These are phyloP conservation scores for Bradypodion pumilum DNA, from an alignment of 2,797 vertebrate genomes.

Conservation along the genomic window DNA sequence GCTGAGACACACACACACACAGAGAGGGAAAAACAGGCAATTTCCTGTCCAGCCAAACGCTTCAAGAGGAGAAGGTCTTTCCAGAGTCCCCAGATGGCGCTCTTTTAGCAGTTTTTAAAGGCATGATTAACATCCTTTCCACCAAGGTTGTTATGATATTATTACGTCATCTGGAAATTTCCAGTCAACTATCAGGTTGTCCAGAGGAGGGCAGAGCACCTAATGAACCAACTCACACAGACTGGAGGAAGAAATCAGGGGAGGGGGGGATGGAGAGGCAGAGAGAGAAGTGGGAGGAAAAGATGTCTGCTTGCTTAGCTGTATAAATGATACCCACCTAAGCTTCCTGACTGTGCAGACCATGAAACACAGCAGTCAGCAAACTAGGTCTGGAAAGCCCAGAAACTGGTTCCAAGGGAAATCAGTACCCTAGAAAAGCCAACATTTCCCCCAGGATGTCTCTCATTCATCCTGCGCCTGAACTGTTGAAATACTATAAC, in stretches of 20 bases:
- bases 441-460: neutral
- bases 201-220: slow-evolving; percentile 38
- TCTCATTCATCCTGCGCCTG: too few relatives aligned
- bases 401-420: slow-evolving; percentile 21
- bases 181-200: slow-evolving; percentile 45
- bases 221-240: fast-evolving
- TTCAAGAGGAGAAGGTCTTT: slow-evolving; percentile 43
- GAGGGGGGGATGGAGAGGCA: too few relatives aligned
- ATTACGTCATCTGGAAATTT: slow-evolving; percentile 65
- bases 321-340: neutral
- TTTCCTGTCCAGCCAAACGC: neutral
- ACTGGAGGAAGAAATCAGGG: neutral
- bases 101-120: slow-evolving; percentile 35
- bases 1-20: neutral
- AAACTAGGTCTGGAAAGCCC: slow-evolving; percentile 25
- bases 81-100: slow-evolving; percentile 72
- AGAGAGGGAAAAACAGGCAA: neutral
- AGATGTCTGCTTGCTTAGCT: neutral
- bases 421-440: neutral
- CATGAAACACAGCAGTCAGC: slow-evolving; percentile 36
- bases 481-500: neutral
- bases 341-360: slow-evolving; percentile 4
- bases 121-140: slow-evolving; percentile 41
- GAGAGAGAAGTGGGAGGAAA: neutral
- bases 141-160: slow-evolving; percentile 67